These are phyloP conservation scores for Macrosoma leucophasiata DNA, from an alignment of 2,888 invertebrate genomes.

Conservation along the genomic window DNA sequence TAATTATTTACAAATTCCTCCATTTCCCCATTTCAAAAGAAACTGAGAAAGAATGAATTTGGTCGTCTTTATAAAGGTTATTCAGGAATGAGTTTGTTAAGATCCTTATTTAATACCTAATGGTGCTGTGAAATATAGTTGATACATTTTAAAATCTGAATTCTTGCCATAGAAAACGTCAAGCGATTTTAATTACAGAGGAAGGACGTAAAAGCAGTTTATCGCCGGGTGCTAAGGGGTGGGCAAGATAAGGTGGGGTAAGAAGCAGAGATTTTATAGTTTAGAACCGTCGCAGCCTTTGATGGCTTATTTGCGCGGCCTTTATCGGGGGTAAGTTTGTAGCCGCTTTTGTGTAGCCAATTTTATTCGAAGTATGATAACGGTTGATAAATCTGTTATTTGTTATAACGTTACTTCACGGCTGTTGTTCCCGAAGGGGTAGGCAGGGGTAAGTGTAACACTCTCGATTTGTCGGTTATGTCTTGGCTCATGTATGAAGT, in stretches of 20 bases:
- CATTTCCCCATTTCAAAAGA: background rate
- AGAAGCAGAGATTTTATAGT: slow-evolving; percentile 75
- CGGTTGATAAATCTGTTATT: slow-evolving; percentile 35
- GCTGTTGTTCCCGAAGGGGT: too few relatives aligned
- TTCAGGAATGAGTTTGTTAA: background rate
- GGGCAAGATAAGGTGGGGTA: slow-evolving; percentile 54
- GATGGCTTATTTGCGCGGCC: slow-evolving; percentile 74
- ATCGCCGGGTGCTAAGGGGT: slow-evolving; percentile 47
- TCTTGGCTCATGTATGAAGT: too few relatives aligned
- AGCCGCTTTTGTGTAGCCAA: slow-evolving; percentile 57
- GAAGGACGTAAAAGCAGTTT: slow-evolving; percentile 71
- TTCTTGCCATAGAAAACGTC: slow-evolving; percentile 46
- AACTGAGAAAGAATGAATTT: background rate
- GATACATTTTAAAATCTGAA: slow-evolving; percentile 1
- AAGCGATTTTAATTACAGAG: slow-evolving; percentile 70
- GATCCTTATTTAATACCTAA: too few relatives aligned
- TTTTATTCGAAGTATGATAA: slow-evolving; percentile 65
- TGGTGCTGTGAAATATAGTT: background rate
- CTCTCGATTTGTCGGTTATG: too few relatives aligned
- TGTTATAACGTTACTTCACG: too few relatives aligned
- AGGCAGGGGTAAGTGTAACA: too few relatives aligned
- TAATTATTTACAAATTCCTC: too few relatives aligned
- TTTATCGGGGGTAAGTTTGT: slow-evolving; percentile 51
- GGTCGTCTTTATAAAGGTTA: background rate
- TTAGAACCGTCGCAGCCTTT: slow-evolving; percentile 67